Conservation (phyloP, 2,113 vertebrate species). For the Plecotus auritus region DNA sequence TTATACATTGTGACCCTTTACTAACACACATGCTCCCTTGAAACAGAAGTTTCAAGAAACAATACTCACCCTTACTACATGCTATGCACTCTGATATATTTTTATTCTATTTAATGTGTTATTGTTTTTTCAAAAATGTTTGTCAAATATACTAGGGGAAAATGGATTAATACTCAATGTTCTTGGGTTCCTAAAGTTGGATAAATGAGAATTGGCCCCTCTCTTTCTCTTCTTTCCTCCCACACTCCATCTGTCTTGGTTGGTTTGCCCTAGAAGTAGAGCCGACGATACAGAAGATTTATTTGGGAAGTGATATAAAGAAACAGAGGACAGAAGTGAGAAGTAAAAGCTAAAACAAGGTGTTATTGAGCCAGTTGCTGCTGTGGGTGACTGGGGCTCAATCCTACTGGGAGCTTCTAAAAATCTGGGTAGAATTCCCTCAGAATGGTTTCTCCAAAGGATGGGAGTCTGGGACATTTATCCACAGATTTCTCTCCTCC, state of each 20-base stretch:
- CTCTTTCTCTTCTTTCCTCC: not conserved
- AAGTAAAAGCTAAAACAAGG: not conserved
- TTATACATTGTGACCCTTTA: not conserved
- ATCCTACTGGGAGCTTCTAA: not conserved
- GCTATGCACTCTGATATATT: not conserved
- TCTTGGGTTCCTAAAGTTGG: not conserved
- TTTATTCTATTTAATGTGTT: not conserved
- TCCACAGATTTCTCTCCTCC: not conserved
- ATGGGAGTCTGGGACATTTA: not conserved
- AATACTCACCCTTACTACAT: too few relatives aligned
- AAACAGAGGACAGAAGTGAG: not conserved
- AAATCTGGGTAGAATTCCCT: not conserved
- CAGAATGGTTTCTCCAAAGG: not conserved
- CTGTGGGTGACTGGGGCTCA: not conserved
- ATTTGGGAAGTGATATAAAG: not conserved
- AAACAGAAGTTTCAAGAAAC: not conserved
- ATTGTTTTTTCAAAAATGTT: not conserved
- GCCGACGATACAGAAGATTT: not conserved
- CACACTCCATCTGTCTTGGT: not conserved
- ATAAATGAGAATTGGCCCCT: not conserved
- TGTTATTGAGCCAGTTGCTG: not conserved
- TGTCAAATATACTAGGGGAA: not conserved
- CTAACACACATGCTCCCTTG: not conserved
- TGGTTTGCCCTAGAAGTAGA: not conserved
- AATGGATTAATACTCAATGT: not conserved